Evolutionary conservation across 53 echinoderm and acorn worm species (phyloP).

Genomic region (Holothuria leucospilota): DNA sequence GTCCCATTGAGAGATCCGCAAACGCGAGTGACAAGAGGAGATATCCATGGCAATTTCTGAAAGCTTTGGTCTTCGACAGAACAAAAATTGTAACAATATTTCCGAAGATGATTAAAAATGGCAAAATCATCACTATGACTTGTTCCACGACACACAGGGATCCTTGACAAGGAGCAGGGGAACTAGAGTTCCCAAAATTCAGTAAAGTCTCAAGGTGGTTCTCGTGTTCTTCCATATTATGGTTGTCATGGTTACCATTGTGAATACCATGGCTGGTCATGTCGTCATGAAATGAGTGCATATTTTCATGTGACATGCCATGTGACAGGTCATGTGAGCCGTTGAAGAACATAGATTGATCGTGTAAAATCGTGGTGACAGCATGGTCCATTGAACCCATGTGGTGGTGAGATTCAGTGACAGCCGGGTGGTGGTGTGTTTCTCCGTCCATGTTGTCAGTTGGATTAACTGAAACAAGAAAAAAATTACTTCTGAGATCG

Average conservation of each 20-base stretch:
- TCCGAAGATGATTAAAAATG: constrained; percentile 48
- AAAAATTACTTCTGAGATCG: too few relatives aligned
- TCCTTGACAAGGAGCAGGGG: not conserved
- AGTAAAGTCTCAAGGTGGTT: not conserved
- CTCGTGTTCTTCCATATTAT: not conserved
- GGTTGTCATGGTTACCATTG: not conserved
- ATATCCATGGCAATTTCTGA: constrained; percentile 62
- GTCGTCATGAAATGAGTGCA: too few relatives aligned
- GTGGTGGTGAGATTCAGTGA: too few relatives aligned
- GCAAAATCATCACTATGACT: not conserved
- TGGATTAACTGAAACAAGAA: too few relatives aligned
- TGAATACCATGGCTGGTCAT: not conserved
- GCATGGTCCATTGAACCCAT: too few relatives aligned
- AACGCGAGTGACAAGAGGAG: constrained; percentile 59
- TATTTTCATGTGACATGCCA: too few relatives aligned
- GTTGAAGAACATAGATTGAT: too few relatives aligned
- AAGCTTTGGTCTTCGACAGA: constrained; percentile 44
- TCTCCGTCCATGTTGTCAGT: too few relatives aligned
- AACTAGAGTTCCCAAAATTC: constrained; percentile 9
- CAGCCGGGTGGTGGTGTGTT: too few relatives aligned
- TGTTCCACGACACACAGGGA: constrained; percentile 25
- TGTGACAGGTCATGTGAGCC: too few relatives aligned
- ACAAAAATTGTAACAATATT: constrained; percentile 56
- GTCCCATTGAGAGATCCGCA: constrained; percentile 59
- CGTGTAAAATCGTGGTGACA: too few relatives aligned